Percentiles rank a stretch among this genome's conserved stretches.
Conservation (phyloP, 2,797 vertebrate species). For the Crocodylus rhombifer region DNA sequence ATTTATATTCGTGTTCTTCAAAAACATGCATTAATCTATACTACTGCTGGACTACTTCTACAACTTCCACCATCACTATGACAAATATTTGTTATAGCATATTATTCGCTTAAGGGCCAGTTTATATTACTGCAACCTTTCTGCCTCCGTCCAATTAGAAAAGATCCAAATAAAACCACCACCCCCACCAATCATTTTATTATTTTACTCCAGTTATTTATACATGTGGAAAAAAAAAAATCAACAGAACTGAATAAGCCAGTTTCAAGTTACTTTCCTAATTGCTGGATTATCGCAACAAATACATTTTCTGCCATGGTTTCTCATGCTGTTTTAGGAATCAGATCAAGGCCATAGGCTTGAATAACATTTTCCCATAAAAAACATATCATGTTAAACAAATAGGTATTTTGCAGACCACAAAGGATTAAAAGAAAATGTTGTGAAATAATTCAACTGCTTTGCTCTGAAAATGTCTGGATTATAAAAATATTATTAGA, state of each 20-base stretch:
- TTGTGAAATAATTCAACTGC: constrained; percentile 18
- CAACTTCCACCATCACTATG: background rate
- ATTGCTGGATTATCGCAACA: background rate
- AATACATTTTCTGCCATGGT: background rate
- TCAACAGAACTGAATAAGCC: background rate
- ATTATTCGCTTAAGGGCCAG: background rate
- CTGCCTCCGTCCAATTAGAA: constrained; percentile 20
- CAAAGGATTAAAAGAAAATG: background rate
- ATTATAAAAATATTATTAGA: constrained; percentile 6
- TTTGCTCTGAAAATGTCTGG: background rate
- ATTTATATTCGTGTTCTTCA: background rate
- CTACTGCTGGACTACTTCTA: background rate
- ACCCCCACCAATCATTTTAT: background rate
- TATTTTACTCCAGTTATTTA: background rate
- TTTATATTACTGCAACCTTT: background rate
- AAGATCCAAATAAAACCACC: background rate
- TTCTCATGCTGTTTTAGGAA: constrained; percentile 32
- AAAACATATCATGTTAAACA: constrained; percentile 15
- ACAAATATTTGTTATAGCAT: background rate
- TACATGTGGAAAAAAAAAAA: background rate
- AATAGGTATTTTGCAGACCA: background rate
- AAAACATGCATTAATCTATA: background rate
- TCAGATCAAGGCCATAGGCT: background rate
- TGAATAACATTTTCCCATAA: background rate
- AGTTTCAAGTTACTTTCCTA: background rate